These are phyloP conservation scores for Mustela lutreola DNA, from an alignment of 2,113 vertebrate genomes.

Conservation along the genomic window DNA sequence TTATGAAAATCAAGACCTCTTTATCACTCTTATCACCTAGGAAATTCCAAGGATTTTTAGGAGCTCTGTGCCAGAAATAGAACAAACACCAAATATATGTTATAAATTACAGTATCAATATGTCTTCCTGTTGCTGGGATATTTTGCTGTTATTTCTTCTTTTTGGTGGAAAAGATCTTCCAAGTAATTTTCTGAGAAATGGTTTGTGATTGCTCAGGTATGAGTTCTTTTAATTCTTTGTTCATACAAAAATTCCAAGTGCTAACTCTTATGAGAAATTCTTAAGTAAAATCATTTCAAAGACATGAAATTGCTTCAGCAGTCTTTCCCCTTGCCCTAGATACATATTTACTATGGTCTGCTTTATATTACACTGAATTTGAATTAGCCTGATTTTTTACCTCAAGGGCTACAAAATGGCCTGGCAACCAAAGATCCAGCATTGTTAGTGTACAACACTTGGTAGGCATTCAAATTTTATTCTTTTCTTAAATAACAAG, in stretches of 20 bases:
- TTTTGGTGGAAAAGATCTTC: not conserved
- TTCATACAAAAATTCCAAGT: not conserved
- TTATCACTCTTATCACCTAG: not conserved
- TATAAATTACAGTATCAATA: not conserved
- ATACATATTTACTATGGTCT: not conserved
- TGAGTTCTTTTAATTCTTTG: conserved; percentile 4
- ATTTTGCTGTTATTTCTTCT: not conserved
- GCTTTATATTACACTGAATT: not conserved
- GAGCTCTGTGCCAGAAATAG: not conserved
- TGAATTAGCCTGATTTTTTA: not conserved
- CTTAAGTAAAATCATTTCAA: conserved; percentile 36
- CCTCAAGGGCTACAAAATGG: not conserved
- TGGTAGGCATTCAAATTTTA: not conserved
- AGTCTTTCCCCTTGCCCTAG: not conserved
- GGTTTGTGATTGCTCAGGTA: not conserved
- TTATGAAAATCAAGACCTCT: not conserved
- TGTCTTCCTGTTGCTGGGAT: not conserved
- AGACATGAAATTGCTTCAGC: not conserved
- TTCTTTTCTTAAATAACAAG: not conserved
- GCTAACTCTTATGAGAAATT: not conserved
- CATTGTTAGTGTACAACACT: not conserved
- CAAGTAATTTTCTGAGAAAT: not conserved
- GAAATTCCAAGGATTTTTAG: not conserved
- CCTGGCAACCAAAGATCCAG: not conserved
- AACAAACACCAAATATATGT: not conserved